Conservation (phyloP, 1,140 invertebrate species). For the Phortica variegata region DNA sequence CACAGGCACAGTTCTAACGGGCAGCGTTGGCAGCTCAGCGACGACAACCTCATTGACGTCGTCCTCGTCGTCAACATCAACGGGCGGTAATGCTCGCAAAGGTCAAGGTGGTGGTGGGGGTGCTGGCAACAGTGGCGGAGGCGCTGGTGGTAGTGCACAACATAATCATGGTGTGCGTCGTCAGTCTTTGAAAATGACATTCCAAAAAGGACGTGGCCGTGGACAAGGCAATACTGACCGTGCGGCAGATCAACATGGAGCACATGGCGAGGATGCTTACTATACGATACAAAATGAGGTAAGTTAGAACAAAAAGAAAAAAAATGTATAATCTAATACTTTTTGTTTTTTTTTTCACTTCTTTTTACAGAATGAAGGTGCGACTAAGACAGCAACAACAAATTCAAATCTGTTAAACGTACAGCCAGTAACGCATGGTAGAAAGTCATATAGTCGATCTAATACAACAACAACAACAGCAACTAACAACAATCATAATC, state of each 20-base stretch:
- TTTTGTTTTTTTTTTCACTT: slow-evolving; percentile 1
- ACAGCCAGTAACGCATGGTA: slow-evolving; percentile 23
- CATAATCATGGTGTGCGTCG: slow-evolving; percentile 61
- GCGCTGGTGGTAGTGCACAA: slow-evolving; percentile 57
- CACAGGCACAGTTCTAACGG: slow-evolving; percentile 38
- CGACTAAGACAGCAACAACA: slow-evolving; percentile 26
- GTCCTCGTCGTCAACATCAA: background rate
- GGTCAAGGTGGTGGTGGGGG: slow-evolving; percentile 5
- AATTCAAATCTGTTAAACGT: slow-evolving; percentile 28
- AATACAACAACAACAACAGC: slow-evolving; percentile 33
- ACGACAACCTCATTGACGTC: slow-evolving; percentile 12
- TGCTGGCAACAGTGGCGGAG: slow-evolving; percentile 21
- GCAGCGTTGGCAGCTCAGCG: slow-evolving; percentile 13
- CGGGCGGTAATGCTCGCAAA: slow-evolving; percentile 22
- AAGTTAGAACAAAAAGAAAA: slow-evolving; percentile 21
- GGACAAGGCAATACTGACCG: slow-evolving; percentile 60
- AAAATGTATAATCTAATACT: background rate
- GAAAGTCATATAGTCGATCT: slow-evolving; percentile 51
- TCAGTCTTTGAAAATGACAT: slow-evolving; percentile 75
- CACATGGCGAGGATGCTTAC: slow-evolving; percentile 65
- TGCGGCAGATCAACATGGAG: slow-evolving; percentile 57
- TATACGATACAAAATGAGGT: slow-evolving; percentile 80
- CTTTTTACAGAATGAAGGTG: slow-evolving; percentile 49
- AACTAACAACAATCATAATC: slow-evolving; percentile 3
- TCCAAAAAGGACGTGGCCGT: slow-evolving; percentile 71